These are phyloP conservation scores for Orthonychiurus folsomi DNA, from an alignment of 2,888 invertebrate species.

Conservation along the genomic window DNA sequence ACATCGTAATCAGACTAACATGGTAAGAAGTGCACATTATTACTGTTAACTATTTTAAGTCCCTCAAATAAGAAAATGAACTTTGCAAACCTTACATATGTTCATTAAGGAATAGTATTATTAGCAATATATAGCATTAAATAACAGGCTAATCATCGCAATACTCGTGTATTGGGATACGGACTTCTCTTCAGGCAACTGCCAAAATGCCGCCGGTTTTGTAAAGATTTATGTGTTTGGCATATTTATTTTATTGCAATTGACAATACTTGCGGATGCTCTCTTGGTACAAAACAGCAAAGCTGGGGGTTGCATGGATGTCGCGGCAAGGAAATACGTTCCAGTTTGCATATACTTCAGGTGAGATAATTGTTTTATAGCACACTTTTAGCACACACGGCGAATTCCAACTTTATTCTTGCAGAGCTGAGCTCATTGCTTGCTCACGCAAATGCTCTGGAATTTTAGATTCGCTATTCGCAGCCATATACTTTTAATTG, in stretches of 20 bases:
- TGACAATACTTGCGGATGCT: constrained; percentile 56
- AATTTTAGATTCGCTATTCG: no score
- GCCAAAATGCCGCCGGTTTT: constrained; percentile 24
- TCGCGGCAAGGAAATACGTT: constrained; percentile 59
- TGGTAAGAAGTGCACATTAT: no score
- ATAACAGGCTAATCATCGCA: constrained; percentile 26
- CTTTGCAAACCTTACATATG: no score
- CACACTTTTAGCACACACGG: no score
- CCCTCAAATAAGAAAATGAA: no score
- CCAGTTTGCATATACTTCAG: constrained; percentile 63
- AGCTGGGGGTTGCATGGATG: constrained; percentile 69
- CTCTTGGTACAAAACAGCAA: constrained; percentile 62
- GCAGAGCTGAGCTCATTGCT: no score
- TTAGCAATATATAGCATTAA: not conserved
- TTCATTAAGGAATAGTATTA: no score
- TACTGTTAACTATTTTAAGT: no score
- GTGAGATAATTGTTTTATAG: constrained; percentile 44
- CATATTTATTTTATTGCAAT: constrained; percentile 54
- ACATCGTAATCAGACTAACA: constrained; percentile 24
- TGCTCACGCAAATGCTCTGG: no score
- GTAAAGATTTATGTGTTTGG: constrained; percentile 22
- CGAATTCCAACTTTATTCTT: no score
- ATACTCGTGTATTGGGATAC: constrained; percentile 33
- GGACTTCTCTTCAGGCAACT: constrained; percentile 20
- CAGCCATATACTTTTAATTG: no score